A percentile compares a stretch with the other conserved stretches of the same genome.
Evolutionary conservation across 2,113 vertebrate species (phyloP).

Genomic region (Bungarus multicinctus): DNA sequence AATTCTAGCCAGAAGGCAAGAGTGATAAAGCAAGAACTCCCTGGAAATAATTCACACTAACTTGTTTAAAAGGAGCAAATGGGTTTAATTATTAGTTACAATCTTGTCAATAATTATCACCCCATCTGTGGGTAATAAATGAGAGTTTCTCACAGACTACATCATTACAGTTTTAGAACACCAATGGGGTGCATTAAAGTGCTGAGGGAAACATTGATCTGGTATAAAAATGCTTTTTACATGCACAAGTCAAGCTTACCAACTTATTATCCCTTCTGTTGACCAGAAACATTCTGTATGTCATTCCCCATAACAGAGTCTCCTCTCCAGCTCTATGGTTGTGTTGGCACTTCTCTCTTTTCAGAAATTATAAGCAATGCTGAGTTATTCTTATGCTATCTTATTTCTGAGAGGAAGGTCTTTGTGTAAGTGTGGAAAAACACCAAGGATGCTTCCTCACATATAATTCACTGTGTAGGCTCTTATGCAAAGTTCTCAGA

Average conservation of each 20-base stretch:
- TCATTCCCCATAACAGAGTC: not conserved
- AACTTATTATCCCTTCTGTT: slow-evolving; percentile 42
- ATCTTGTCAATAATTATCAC: slow-evolving; percentile 89
- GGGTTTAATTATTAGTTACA: slow-evolving; percentile 79
- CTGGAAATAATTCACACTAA: slow-evolving; percentile 72
- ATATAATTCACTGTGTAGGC: not conserved
- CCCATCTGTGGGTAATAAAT: slow-evolving; percentile 91
- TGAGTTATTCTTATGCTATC: not conserved
- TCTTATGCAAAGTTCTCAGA: not conserved
- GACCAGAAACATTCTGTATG: slow-evolving; percentile 21
- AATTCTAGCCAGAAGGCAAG: not conserved
- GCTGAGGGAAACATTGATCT: slow-evolving; percentile 90
- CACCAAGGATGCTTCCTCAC: not conserved
- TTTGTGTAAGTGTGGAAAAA: not conserved
- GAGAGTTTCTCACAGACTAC: slow-evolving; percentile 84
- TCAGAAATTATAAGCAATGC: not conserved
- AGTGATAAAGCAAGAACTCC: slow-evolving; percentile 56
- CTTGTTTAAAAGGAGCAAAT: slow-evolving; percentile 70
- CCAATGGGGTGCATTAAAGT: slow-evolving; percentile 88
- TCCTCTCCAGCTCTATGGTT: not conserved
- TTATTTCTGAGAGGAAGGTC: not conserved
- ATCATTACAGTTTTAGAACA: slow-evolving; percentile 91
- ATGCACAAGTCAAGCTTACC: slow-evolving; percentile 49
- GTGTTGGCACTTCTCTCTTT: not conserved
- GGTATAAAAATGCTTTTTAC: slow-evolving; percentile 84